These are phyloP conservation scores for Metacarcinus magister DNA, from an alignment of 2,888 invertebrate genomes.

Conservation along the genomic window DNA sequence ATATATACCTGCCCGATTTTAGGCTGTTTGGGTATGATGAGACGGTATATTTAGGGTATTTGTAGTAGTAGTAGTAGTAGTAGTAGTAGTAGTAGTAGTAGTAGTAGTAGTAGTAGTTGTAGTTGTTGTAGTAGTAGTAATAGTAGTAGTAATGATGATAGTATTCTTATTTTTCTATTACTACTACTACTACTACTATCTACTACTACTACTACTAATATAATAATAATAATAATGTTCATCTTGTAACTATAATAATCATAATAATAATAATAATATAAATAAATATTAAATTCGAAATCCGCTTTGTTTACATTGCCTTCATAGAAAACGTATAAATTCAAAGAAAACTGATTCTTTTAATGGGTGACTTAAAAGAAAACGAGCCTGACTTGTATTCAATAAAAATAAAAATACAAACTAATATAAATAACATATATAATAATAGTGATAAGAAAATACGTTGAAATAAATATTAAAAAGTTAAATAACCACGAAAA, in stretches of 20 bases:
- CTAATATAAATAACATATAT: too few species aligned
- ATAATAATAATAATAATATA: neutral
- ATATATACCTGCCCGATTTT: neutral
- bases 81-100: neutral
- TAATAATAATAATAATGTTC: neutral
- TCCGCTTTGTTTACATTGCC: too few species aligned
- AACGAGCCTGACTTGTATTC: too few species aligned
- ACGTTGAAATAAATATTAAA: too few species aligned
- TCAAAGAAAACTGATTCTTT: too few species aligned
- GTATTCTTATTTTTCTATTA: neutral
- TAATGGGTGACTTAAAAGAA: too few species aligned
- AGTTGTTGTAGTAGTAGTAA: neutral
- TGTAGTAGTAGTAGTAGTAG: neutral
- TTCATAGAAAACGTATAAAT: too few species aligned
- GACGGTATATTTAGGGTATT: neutral
- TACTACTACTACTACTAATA: neutral
- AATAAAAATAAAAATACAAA: too few species aligned
- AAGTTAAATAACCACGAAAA: too few species aligned
- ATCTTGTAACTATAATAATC: neutral
- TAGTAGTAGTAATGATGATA: neutral
- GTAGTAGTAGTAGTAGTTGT: neutral
- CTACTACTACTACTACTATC: neutral
- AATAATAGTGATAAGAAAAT: too few species aligned
- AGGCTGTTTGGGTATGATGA: constrained; percentile 13
- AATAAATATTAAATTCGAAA: neutral